Conservation (phyloP, 2,113 vertebrate genomes). For the Eupsittula cactorum region DNA sequence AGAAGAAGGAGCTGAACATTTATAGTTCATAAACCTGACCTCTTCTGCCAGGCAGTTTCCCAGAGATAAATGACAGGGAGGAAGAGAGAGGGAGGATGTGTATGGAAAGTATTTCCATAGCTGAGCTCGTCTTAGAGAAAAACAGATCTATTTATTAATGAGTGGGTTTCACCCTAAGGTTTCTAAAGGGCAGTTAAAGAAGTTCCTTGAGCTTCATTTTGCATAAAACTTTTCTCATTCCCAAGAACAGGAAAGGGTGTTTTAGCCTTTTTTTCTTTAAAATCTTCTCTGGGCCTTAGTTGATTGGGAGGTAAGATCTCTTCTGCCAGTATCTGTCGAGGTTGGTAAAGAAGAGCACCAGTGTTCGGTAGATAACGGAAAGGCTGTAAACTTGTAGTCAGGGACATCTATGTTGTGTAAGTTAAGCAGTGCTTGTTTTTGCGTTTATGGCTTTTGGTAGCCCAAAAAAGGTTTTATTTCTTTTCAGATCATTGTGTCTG, state of each 20-base stretch:
- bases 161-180: not conserved
- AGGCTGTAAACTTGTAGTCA: not conserved
- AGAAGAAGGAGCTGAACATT: not conserved
- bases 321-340: not conserved
- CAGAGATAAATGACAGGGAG: not conserved
- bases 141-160: not conserved
- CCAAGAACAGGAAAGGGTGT: not conserved
- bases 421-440: not conserved
- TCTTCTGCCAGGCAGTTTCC: not conserved
- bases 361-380: not conserved
- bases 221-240: not conserved
- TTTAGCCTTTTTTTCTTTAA: constrained; percentile 12
- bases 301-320: constrained; percentile 18
- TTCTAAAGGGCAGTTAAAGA: not conserved
- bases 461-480: not conserved
- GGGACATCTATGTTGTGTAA: not conserved
- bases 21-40: constrained; percentile 42
- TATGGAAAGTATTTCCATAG: constrained; percentile 26
- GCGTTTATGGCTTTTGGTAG: not conserved
- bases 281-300: not conserved
- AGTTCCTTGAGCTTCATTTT: not conserved
- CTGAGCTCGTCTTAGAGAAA: not conserved
- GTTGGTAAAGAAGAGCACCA: not conserved
- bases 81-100: not conserved
- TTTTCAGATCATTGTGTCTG: not conserved